phyloP scores from a whole-genome alignment of 2,888 invertebrate genomes.

The Ormyrus rosae region DNA sequence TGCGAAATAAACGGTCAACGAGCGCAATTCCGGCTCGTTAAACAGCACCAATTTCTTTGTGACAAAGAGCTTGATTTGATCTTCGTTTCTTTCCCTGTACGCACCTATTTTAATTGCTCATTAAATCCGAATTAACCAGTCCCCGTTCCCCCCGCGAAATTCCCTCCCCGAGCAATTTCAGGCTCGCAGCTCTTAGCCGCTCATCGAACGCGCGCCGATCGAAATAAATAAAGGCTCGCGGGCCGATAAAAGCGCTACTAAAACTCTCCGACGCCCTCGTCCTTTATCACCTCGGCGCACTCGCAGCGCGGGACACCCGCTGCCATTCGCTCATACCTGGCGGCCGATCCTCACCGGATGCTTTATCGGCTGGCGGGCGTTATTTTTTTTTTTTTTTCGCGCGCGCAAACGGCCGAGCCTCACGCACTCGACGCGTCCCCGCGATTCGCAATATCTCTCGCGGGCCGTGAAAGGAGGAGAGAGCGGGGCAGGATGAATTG shows the following conservation, averaged over 20 bases:
- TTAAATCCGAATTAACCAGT: no score
- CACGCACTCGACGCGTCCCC: not conserved
- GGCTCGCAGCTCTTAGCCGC: no score
- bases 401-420: not conserved
- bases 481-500: conserved; percentile 13
- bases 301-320: not conserved
- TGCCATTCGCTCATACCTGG: not conserved
- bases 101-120: no score
- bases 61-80: no score
- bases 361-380: not conserved
- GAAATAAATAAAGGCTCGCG: not conserved
- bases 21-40: no score
- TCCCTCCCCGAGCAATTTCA: no score
- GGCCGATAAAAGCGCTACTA: conserved; percentile 15
- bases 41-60: no score
- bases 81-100: no score
- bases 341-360: not conserved
- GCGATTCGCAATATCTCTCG: conserved; percentile 8
- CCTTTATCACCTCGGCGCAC: not conserved
- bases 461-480: not conserved
- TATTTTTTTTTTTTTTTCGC: not conserved
- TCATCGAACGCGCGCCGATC: not conserved
- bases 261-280: not conserved
- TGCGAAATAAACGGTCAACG: no score
- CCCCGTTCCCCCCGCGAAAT: no score